phyloP scores from a whole-genome alignment of 2,888 invertebrate genomes.

The Xanthostigma xanthostigma region DNA sequence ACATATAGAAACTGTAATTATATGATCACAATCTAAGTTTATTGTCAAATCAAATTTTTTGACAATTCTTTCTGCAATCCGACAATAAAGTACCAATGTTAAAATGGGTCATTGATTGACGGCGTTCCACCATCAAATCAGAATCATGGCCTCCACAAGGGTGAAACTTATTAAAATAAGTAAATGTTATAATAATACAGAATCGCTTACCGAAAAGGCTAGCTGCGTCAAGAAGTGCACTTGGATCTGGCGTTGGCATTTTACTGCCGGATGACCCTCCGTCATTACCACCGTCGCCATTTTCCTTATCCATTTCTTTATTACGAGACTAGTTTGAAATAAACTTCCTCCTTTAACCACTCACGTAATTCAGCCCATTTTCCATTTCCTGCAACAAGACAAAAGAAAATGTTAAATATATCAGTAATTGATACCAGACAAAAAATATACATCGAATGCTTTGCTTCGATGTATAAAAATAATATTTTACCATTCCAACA shows the following conservation, averaged over 20 bases:
- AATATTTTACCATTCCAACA: no score
- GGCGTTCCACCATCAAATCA: no score
- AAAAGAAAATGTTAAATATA: neutral
- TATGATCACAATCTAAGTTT: no score
- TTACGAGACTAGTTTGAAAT: slow-evolving; percentile 11
- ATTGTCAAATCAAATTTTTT: no score
- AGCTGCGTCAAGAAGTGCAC: slow-evolving; percentile 66
- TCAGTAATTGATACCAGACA: no score
- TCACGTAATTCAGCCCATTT: slow-evolving; percentile 24
- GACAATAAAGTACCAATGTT: no score
- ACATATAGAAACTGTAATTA: no score
- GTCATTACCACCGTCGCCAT: slow-evolving; percentile 45
- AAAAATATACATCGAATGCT: no score
- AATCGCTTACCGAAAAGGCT: slow-evolving; percentile 47
- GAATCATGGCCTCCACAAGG: no score
- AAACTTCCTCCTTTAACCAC: neutral
- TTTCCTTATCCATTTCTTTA: slow-evolving; percentile 64
- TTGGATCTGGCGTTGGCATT: slow-evolving; percentile 35
- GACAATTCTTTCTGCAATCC: no score
- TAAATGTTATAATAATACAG: slow-evolving; percentile 3
- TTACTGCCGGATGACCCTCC: slow-evolving; percentile 39
- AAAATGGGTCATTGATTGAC: neutral
- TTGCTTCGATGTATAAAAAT: no score
- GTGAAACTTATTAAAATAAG: neutral
- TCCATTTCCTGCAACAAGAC: slow-evolving; percentile 22